A percentile compares a stretch with the other conserved stretches of the same genome.
Conservation (phyloP, 92 coral and sea anemone genomes). For the Umimayanthus chanpuru region DNA sequence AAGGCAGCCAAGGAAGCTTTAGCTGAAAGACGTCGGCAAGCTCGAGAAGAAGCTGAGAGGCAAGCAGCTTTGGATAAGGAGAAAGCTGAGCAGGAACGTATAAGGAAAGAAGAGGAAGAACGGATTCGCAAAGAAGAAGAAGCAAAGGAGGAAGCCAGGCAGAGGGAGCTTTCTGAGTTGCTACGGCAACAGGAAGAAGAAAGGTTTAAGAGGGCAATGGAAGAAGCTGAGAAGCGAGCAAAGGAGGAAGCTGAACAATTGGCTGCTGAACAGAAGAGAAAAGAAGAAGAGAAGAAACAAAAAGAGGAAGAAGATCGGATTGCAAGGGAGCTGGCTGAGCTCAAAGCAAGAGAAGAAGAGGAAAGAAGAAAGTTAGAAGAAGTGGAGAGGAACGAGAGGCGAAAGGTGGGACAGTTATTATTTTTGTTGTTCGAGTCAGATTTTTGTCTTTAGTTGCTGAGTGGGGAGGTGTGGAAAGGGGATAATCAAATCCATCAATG, state of each 20-base stretch:
- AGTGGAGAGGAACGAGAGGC: constrained; percentile 84
- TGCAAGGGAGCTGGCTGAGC: constrained; percentile 68
- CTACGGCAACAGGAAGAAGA: constrained; percentile 89
- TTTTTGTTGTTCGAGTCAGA: not conserved
- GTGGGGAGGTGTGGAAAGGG: not conserved
- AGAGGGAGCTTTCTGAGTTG: constrained; percentile 77
- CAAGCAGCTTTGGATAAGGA: constrained; percentile 91
- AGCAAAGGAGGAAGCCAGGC: constrained; percentile 84
- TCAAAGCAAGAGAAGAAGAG: constrained; percentile 83
- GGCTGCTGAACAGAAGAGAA: constrained; percentile 76
- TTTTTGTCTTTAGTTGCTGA: not conserved
- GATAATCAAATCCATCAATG: too few species aligned
- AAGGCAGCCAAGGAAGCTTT: constrained; percentile 90
- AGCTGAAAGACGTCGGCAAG: constrained; percentile 92
- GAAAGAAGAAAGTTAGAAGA: constrained; percentile 89
- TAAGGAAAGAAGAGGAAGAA: constrained; percentile 88
- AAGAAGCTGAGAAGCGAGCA: constrained; percentile 70
- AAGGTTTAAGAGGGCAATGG: constrained; percentile 64
- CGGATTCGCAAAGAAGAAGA: constrained; percentile 86
- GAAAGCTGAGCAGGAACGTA: constrained; percentile 84
- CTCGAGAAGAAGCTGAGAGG: constrained; percentile 97
- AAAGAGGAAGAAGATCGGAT: constrained; percentile 77
- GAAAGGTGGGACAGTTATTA: constrained; percentile 61
- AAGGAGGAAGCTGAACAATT: constrained; percentile 75
- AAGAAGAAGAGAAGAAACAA: constrained; percentile 72